Percentiles rank a stretch among this genome's conserved stretches.
phyloP scores from a whole-genome alignment of 2,797 vertebrate genomes.

The Leptodactylus fallax region DNA sequence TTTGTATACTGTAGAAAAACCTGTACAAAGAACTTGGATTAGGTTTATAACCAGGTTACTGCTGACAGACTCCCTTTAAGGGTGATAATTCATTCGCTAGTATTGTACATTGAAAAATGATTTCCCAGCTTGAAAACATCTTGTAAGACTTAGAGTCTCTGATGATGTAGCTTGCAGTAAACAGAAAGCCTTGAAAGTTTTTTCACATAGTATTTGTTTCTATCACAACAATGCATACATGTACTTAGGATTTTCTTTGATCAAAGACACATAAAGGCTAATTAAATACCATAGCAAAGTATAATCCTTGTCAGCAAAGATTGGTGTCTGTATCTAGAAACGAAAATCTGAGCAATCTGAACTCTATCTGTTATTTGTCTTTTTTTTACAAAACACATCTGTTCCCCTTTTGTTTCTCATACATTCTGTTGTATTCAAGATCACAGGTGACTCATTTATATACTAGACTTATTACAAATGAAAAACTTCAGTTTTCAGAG shows the following conservation, averaged over 20 bases:
- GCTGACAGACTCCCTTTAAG: too few species aligned
- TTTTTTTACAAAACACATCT: neutral
- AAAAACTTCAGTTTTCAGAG: slow-evolving; percentile 42
- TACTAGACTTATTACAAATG: slow-evolving; percentile 38
- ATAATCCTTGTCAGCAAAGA: neutral
- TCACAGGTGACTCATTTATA: slow-evolving; percentile 49
- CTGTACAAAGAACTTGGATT: too few species aligned
- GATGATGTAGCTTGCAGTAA: too few species aligned
- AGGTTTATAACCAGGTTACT: too few species aligned
- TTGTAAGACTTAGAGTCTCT: too few species aligned
- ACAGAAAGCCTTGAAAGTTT: neutral
- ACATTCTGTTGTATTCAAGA: slow-evolving; percentile 26
- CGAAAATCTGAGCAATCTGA: neutral
- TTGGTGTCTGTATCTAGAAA: neutral
- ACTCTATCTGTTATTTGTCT: neutral
- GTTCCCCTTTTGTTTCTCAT: slow-evolving; percentile 15
- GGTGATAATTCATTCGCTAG: too few species aligned
- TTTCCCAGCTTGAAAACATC: too few species aligned
- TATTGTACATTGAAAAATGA: too few species aligned
- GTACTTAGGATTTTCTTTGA: neutral
- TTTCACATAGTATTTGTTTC: neutral
- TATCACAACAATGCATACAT: neutral
- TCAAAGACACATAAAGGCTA: neutral
- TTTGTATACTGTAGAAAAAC: too few species aligned
- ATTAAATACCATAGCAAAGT: neutral